Evolutionary conservation across 2,888 invertebrate species (phyloP).

Genomic region (Philereme vetulata): DNA sequence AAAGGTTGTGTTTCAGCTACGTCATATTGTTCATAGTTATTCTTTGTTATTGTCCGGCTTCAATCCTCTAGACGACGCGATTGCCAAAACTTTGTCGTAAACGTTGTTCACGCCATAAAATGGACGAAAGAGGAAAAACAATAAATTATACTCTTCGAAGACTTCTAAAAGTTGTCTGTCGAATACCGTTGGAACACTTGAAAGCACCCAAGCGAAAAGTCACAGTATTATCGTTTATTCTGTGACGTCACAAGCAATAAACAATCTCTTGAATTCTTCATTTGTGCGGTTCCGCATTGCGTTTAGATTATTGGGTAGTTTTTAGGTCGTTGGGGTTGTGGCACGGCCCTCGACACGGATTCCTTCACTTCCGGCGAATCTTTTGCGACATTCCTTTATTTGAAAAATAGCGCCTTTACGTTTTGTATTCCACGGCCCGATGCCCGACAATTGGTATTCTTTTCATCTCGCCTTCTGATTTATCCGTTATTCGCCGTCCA

Average conservation of each 20-base stretch:
- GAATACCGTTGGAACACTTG: constrained; percentile 31
- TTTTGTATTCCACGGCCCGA: constrained; percentile 31
- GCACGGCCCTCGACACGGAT: constrained; percentile 54
- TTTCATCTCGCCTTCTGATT: constrained; percentile 38
- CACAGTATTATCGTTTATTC: constrained; percentile 19
- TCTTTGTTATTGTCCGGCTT: constrained; percentile 5
- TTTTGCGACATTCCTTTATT: constrained; percentile 48
- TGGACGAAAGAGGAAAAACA: constrained; percentile 30
- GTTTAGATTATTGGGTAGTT: constrained; percentile 58
- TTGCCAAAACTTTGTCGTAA: constrained; percentile 14
- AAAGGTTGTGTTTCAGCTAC: not conserved
- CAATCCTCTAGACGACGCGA: not conserved
- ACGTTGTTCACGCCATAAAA: constrained; percentile 23
- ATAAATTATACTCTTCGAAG: constrained; percentile 36
- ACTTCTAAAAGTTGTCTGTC: constrained; percentile 37
- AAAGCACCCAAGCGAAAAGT: constrained; percentile 42
- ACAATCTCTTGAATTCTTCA: constrained; percentile 59
- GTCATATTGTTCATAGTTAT: too few relatives aligned
- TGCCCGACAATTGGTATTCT: constrained; percentile 39
- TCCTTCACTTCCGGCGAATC: constrained; percentile 54
- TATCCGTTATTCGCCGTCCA: constrained; percentile 27
- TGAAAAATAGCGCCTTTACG: constrained; percentile 37
- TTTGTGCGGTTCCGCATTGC: constrained; percentile 63
- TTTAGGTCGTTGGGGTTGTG: constrained; percentile 51
- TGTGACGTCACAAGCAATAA: constrained; percentile 53